Evolutionary conservation across 1,140 invertebrate genomes (phyloP), one percentile per base, ranked within the genome.

Genomic region (Brachystomella parvula): DNA sequence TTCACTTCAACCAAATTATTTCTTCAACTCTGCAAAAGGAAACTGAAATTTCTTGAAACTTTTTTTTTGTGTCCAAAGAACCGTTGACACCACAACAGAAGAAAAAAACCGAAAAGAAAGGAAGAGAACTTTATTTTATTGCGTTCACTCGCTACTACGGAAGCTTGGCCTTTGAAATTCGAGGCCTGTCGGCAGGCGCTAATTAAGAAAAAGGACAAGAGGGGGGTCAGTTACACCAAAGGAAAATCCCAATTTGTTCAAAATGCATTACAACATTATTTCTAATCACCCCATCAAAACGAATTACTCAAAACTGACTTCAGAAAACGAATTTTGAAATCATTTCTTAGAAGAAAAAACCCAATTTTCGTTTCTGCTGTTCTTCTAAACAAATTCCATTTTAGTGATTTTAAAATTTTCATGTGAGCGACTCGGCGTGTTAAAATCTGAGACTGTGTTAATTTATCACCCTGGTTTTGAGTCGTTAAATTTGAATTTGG

Each of bases 121-220:
- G 39, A n/a, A 44, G n/a, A 44, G n/a, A n/a, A n/a, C 9, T 9
- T n/a, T 44, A 9, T 44, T 44, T 44, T 44, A 44, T 44, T 9
- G 9, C n/a, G 9, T 44, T 44, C 39, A 9, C n/a, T n/a, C n/a
- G 39, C 39, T 6, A 15, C 15, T 53, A 26, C 24, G 49, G 49
- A 19, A 53, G 49, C n/a, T n/a, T 53, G 3, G 24, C 9, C 9
- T 3, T 12, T 19, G 49, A 53, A 26, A 19, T 24, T 15, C 12
- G 49, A 53, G 6, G 3, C 49, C 49, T 53, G 49, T 53, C 49
- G 49, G 49, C 49, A 53, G 49, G 49, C 49, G 49, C 24, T 53
- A 53, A 53, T 53, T 9, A 24, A 53, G 3, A 19, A 12, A 53
- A 12, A 53, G n/a, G n/a, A n/a, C n/a, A n/a, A n/a, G n/a, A n/a